Percentiles rank a stretch among this genome's conserved stretches.
Conservation (phyloP, 2,888 invertebrate genomes). For the Antheraea yamamai region DNA sequence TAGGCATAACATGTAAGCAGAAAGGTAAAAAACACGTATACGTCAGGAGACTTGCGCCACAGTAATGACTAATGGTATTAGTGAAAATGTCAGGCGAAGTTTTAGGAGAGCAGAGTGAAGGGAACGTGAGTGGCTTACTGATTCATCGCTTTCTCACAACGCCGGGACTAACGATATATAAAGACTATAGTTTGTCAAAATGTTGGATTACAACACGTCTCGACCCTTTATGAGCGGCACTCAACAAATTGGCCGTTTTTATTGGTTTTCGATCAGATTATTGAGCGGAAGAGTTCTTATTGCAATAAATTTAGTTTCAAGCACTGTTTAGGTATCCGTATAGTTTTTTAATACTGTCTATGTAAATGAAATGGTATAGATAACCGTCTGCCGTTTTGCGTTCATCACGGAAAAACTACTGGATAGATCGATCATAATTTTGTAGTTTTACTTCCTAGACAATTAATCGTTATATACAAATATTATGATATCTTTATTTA, state of each 20-base stretch:
- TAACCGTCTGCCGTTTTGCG: no score
- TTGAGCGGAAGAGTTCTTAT: constrained; percentile 35
- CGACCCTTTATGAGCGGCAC: constrained; percentile 51
- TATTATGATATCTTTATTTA: no score
- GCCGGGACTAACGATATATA: constrained; percentile 45
- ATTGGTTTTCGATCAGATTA: constrained; percentile 52
- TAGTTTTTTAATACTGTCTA: neutral
- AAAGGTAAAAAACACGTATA: neutral
- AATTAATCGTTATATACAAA: no score
- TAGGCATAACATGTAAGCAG: neutral
- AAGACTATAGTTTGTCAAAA: constrained; percentile 70
- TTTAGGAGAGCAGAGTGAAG: constrained; percentile 50
- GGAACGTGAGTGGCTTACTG: constrained; percentile 54
- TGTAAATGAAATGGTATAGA: no score
- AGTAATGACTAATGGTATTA: constrained; percentile 67
- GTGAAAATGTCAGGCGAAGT: constrained; percentile 65
- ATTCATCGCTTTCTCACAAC: constrained; percentile 34
- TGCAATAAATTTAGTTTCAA: neutral
- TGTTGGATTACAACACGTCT: constrained; percentile 52
- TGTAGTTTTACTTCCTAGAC: no score
- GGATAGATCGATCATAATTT: no score
- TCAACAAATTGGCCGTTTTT: constrained; percentile 66
- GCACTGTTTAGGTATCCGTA: neutral
- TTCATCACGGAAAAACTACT: no score
- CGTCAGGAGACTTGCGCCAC: constrained; percentile 46